Evolutionary conservation across 2,797 vertebrate species (phyloP).

Genomic region (Alexandromys oeconomus): DNA sequence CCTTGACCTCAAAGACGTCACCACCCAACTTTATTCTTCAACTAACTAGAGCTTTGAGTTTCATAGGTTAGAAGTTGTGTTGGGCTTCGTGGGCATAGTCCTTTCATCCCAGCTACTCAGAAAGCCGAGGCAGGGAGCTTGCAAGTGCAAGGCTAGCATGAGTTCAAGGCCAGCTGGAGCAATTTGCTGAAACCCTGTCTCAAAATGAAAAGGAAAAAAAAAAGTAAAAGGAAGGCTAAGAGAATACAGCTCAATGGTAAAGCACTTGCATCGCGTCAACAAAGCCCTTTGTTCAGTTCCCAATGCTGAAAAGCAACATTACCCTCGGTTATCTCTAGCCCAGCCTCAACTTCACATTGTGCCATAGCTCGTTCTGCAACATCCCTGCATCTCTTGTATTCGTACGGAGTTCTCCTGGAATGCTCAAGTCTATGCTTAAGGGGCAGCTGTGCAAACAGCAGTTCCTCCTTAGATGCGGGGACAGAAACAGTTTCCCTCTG

Average conservation of each 20-base stretch:
- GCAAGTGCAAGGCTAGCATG: background rate
- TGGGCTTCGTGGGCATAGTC: background rate
- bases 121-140: background rate
- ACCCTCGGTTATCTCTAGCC: background rate
- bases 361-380: background rate
- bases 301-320: background rate
- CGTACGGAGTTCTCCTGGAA: fast-evolving
- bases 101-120: background rate
- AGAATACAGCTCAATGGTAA: background rate
- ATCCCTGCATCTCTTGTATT: background rate
- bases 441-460: background rate
- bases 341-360: background rate
- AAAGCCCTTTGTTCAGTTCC: background rate
- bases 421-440: background rate
- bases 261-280: background rate
- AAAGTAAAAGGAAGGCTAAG: background rate
- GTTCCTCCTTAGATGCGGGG: background rate
- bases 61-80: background rate
- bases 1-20: background rate
- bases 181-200: background rate
- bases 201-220: background rate
- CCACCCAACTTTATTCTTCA: background rate
- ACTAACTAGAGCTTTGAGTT: background rate
- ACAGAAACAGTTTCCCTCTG: background rate
- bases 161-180: background rate